Percentiles rank a stretch among this genome's conserved stretches.
Evolutionary conservation across 1,140 invertebrate species (phyloP).

Genomic region (Diabrotica undecimpunctata): DNA sequence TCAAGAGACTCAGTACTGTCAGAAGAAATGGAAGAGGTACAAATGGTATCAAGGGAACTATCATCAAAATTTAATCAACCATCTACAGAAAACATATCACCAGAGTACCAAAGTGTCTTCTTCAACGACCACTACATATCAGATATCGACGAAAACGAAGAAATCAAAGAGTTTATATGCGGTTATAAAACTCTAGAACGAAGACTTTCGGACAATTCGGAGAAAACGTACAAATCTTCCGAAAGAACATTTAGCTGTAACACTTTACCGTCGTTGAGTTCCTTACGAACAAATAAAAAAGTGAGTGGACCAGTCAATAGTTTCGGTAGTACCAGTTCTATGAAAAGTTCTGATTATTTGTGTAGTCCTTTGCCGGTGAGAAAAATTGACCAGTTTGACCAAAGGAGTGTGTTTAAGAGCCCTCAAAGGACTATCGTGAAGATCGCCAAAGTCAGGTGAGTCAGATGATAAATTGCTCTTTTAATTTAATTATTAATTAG

Average conservation of each 20-base stretch:
- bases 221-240: slow-evolving; percentile 6
- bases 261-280: slow-evolving; percentile 26
- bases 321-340: slow-evolving; percentile 37
- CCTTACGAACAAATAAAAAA: slow-evolving; percentile 12
- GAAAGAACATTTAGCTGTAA: slow-evolving; percentile 14
- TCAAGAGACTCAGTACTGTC: slow-evolving; percentile 36
- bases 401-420: slow-evolving; percentile 37
- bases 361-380: slow-evolving; percentile 28
- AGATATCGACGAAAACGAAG: slow-evolving; percentile 46
- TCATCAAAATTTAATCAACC: background rate
- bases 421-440: slow-evolving; percentile 43
- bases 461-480: background rate
- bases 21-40: slow-evolving; percentile 42
- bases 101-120: slow-evolving; percentile 37
- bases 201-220: slow-evolving; percentile 29
- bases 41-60: slow-evolving; percentile 31
- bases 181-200: slow-evolving; percentile 36
- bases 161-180: slow-evolving; percentile 40
- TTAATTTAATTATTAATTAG: too few relatives aligned
- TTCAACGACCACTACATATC: slow-evolving; percentile 46
- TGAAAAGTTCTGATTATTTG: slow-evolving; percentile 41
- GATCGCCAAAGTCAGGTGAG: slow-evolving; percentile 45
- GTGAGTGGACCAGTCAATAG: slow-evolving; percentile 3
- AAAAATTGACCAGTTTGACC: slow-evolving; percentile 29
- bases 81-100: slow-evolving; percentile 22